Evolutionary conservation across 2,888 invertebrate species (phyloP), one percentile per base, ranked within the genome.

Genomic region (Holacanthella duospinosa): DNA sequence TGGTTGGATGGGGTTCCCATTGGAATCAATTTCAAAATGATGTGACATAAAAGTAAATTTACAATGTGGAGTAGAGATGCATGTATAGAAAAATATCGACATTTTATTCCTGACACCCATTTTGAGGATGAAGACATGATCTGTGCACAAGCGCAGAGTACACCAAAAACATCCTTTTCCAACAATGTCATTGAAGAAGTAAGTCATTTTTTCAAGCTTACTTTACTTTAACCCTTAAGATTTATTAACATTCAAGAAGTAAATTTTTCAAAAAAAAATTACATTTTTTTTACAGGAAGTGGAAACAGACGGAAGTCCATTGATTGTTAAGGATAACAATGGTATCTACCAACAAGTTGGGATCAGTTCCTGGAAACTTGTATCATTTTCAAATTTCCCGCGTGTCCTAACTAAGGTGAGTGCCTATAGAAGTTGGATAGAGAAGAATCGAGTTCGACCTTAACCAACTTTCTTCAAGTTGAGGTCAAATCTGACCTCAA

Each of bases 1-100:
- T 91, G 2, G 88, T 89, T 64, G 91, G 91, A 55, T 92, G 91
- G 91, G 91, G 90, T 55, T 24, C 58, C 4, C 29, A 29, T 16
- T 58, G 58, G 58, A 58, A 58, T 21, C 6, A 58, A 29, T 4
- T 58, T 21, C 27, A 28, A 19, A 29, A 58, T 24, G 58, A 58
- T 58, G 27, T 24, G 3, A 24, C 29, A 27, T 9, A 36, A 28
- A 9, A 58, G 24, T 21, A 29, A 21, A n/a, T 58, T 58, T 3
- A 6, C 16, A 3, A 21, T 58, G 6, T 58, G 29, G 29, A 25
- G 16, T 12, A 58, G 29, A 6, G 58, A 28, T 6, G 25, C 24
- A 3, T 58, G 58, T 21, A 9, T 28, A 3, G 36, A 29, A 4
- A 29, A 28, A 12, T 58, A 58, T 24, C 6, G 28, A 16, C 24